Base-by-base conservation (phyloP, 2,113 vertebrate species). In the Pitta sordida region DNA sequence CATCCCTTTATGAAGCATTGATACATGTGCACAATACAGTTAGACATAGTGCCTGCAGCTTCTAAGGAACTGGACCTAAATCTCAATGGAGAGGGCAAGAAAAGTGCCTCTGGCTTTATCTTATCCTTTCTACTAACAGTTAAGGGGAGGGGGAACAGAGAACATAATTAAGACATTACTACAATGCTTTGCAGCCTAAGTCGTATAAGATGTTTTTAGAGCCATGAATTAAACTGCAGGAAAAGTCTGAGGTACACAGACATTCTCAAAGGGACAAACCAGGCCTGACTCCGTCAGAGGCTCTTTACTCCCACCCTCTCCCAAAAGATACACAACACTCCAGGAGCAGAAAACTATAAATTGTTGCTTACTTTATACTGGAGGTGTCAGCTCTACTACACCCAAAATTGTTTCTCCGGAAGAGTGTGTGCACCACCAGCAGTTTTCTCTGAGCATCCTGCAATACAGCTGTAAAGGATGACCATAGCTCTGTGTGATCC, bases 381-480 rank as follows among this genome's bases (percentile, higher is more conserved):
- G 22, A 76, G 37, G 10, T 46, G 22, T 15, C 41, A 86, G 22
- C 43, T 77, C 17, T 44, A 39, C 60, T 48, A 26, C 15, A 44
- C 39, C n/a, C 10, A 0, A 77, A 73, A 55, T 12, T 27, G 7
- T 12, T 85, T 68, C 56, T 64, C 39, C 18, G 39, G 44, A 59
- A 76, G 52, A 41, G 13, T 3, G 2, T 21, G 29, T 77, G 60
- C 48, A 44, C 24, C 53, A 64, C 29, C 26, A 53, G 27, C 19
- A 10, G 8, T 74, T 8, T 48, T 44, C 70, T 83, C 53, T 15
- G 41, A 85, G 59, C 37, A 46, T 56, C 41, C 68, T 53, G 10
- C 39, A 59, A 51, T 0, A 0, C 44, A 58, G 24, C 46, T 6
- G 1, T 10, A 23, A 73, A 46, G 9, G 60, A 20, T 55, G 32